Evolutionary conservation across 2,797 vertebrate genomes (phyloP), one percentile per base, ranked within the genome.

Genomic region (Lates japonicus): DNA sequence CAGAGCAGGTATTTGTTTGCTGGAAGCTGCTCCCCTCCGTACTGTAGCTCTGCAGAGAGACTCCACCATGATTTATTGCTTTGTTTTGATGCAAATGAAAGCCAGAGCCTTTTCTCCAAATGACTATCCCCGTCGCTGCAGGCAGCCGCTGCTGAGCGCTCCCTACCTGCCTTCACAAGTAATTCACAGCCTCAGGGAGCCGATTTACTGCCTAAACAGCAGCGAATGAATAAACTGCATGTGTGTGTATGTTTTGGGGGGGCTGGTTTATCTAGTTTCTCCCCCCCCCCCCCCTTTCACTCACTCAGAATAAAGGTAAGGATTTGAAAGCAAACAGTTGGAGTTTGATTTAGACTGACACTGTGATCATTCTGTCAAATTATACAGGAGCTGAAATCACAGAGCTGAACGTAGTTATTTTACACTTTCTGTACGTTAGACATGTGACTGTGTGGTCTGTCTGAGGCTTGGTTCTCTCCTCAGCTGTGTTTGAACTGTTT

Each of bases 71-170:
- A 92, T 92, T 91, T 92, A 92, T 88, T 67, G 70, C 78, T 90
- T 91, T 92, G 89, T 91, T 91, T 93, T 90, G 89, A 92, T 83
- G 78, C 85, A 89, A 86, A 92, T 90, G 78, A 88, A 91, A 90
- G 48, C 69, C 70, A 35, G 62, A 81, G 69, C 63, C 60, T 76
- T 75, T 86, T 66, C 74, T 86, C 61, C 76, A 82, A 87, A 87
- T 74, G 80, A 85, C 82, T 81, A 22, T 77, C 57, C 68, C 59
- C 70, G 44, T 60, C 71, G 77, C 84, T 70, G 70, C 83, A 71
- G 82, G 82, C 80, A 29, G 76, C 74, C 82, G 19, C 81, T 13
- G 0, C 69, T n/a, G 66, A 81, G 49, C 41, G 60, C 73, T 78
- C 52, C 64, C 69, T 55, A 60, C 76, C 81, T 81, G 83, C 79